Conservation (phyloP, 2,113 vertebrate species). For the Crypturellus undulatus region DNA sequence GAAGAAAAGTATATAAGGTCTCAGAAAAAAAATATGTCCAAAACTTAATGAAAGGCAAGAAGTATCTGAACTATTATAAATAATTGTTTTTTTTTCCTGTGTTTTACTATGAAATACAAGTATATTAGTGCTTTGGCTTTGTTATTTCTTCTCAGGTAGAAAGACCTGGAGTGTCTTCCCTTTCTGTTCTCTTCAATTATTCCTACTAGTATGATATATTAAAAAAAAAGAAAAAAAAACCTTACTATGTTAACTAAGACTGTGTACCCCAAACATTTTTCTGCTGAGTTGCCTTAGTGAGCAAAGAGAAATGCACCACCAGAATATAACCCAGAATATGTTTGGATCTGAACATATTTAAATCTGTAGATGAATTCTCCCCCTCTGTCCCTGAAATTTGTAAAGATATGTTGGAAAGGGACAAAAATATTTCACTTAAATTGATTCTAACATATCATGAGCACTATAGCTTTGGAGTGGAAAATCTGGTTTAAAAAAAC, state of each 20-base stretch:
- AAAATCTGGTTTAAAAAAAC: slow-evolving; percentile 23
- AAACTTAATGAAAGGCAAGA: background rate
- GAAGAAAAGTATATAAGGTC: background rate
- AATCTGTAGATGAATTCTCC: background rate
- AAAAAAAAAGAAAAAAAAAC: background rate
- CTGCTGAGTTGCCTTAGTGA: background rate
- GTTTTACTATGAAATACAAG: background rate
- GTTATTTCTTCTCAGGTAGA: background rate
- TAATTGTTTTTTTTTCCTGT: background rate
- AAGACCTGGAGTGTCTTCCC: background rate
- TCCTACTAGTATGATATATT: background rate
- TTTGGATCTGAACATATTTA: background rate
- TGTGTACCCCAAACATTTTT: background rate
- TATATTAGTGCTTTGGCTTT: background rate
- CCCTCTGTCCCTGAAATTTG: background rate
- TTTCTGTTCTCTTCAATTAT: background rate
- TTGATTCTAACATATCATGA: background rate
- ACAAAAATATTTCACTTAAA: slow-evolving; percentile 21
- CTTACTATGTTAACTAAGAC: background rate
- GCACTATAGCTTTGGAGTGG: background rate
- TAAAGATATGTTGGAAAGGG: background rate
- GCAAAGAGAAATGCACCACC: background rate
- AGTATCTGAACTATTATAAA: background rate
- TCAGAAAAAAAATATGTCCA: background rate
- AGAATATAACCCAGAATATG: background rate